These are phyloP conservation scores for Onychostruthus taczanowskii DNA, from an alignment of 2,113 vertebrate species.

Conservation along the genomic window DNA sequence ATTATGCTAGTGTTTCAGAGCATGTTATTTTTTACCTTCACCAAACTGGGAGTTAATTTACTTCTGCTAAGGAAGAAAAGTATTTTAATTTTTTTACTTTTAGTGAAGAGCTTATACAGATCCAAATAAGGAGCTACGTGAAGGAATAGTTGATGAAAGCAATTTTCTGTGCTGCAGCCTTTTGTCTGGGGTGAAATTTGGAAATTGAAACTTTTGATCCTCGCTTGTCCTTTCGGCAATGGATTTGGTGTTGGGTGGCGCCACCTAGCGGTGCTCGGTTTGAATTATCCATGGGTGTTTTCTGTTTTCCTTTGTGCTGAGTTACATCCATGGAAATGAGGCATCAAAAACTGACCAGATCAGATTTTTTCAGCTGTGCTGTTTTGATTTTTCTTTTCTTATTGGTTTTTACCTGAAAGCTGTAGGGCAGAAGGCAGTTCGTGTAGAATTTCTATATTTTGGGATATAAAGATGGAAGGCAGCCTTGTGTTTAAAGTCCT, in stretches of 20 bases:
- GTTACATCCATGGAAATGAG: background rate
- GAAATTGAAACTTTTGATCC: background rate
- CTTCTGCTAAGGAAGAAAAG: background rate
- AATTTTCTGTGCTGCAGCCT: background rate
- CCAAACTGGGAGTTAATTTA: background rate
- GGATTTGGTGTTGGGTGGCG: conserved; percentile 53
- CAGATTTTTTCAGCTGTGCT: background rate
- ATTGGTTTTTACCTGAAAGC: background rate
- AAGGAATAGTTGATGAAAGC: background rate
- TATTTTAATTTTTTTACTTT: background rate
- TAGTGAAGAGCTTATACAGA: background rate
- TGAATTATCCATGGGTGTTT: background rate
- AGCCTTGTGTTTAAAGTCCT: background rate
- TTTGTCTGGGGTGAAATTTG: background rate
- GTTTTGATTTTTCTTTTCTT: background rate
- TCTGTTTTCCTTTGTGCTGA: background rate
- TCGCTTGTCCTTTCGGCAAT: background rate
- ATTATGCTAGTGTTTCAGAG: background rate
- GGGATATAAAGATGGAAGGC: background rate
- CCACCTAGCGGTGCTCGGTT: conserved; percentile 64
- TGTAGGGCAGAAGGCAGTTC: background rate
- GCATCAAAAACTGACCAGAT: background rate
- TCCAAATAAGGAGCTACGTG: background rate
- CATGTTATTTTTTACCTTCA: background rate
- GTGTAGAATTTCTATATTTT: background rate